Evolutionary conservation across 2,888 invertebrate genomes (phyloP), one percentile per base, ranked within the genome.

Genomic region (Ceramica pisi): DNA sequence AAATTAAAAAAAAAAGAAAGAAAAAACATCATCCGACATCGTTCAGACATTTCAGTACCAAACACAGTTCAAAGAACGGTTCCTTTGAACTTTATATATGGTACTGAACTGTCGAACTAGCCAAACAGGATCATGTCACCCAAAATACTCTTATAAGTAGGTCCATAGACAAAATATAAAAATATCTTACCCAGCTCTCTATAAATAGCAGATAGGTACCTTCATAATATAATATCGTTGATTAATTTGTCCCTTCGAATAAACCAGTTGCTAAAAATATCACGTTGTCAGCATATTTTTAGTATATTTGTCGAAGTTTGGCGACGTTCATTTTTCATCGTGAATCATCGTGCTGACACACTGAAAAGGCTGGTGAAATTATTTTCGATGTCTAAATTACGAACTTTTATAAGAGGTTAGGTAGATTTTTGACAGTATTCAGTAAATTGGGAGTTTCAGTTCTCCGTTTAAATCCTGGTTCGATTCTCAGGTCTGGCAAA

Each of bases 241-340:
- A 78, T 78, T 71, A 62, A 71, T 78, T 51, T 26, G 10, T 14
- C 21, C 55, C 26, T 46, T 50, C 21, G 6, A 2, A 56, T 59
- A 68, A 44, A n/a, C 6, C 19, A 53, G 16, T n/a, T 38, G 26
- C 12, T 5, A 57, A 57, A 56, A 71, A 57, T 50, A 62, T 62
- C 10, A 55, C 23, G 51, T 51, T 61, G 44, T 74, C 41, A 50
- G 21, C 48, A 23, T 59, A 53, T 59, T 66, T 67, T 62, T 10
- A 10, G 35, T 50, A 21, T 57, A 65, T 65, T 62, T 62, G 12
- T 57, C 19, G 48, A 2, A 12, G n/a, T 53, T 12, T 8, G 46
- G 46, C 8, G n/a, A n/a, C 62, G 31, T 80, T 67, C 38, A 75
- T 75, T 75, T 62, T 62, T 75, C 71, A 77, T 67, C 44, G 26